Conservation (phyloP, 2,113 vertebrate genomes). For the Austrofundulus limnaeus region DNA sequence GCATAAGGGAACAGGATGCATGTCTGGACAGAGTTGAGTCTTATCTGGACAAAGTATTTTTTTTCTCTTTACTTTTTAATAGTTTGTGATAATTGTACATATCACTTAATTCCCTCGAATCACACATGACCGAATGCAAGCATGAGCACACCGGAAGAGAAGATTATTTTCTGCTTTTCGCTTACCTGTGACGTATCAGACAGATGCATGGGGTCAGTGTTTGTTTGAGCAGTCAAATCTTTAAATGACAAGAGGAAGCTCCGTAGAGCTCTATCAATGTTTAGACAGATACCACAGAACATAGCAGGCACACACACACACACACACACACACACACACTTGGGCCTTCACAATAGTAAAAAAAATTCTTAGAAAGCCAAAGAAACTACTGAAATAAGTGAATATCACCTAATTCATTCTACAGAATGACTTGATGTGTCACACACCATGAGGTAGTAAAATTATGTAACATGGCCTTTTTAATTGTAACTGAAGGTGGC, state of each 20-base stretch:
- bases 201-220: constrained; percentile 68
- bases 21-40: constrained; percentile 57
- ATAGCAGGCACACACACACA: constrained; percentile 16
- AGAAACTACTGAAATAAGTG: constrained; percentile 11
- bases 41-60: constrained; percentile 48
- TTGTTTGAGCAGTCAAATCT: constrained; percentile 72
- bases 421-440: constrained; percentile 1
- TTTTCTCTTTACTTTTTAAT: constrained; percentile 30
- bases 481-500: constrained; percentile 46
- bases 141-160: constrained; percentile 5
- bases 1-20: constrained; percentile 64
- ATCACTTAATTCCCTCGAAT: neutral
- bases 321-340: constrained; percentile 2
- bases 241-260: constrained; percentile 67
- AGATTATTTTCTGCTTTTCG: constrained; percentile 64
- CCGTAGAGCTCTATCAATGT: constrained; percentile 74
- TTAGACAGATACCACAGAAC: constrained; percentile 73
- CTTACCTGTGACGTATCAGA: constrained; percentile 60
- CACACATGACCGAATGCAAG: neutral
- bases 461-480: constrained; percentile 33
- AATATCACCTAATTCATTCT: neutral
- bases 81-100: neutral
- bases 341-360: constrained; percentile 6
- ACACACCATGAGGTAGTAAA: constrained; percentile 20
- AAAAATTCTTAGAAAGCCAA: constrained; percentile 9